Base-by-base conservation (phyloP, 2,888 invertebrate genomes). In the Xestia ashworthii region DNA sequence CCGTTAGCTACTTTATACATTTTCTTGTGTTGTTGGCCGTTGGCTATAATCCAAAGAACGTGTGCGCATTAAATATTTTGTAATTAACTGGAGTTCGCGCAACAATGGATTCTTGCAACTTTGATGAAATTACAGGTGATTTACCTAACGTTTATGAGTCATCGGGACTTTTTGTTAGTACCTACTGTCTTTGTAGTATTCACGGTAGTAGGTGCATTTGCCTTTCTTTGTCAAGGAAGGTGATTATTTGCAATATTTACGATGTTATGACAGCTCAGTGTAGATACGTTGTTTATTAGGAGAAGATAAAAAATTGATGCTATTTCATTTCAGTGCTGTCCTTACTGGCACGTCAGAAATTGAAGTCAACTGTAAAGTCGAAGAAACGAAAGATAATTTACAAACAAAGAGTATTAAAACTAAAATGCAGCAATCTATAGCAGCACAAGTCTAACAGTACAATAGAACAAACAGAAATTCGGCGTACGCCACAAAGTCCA, bases 41-140 rank as follows among this genome's bases (percentile, higher is more conserved):
- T 87, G 87, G 87, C 87, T 67, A 46, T 78, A 78, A 75, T 88
- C 87, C 88, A 88, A 81, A 58, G 66, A 77, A 79, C 88, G 81
- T 80, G 74, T 82, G 32, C 71, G 80, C 69, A 76, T 80, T 84
- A 82, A 78, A 84, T 87, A 81, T 83, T 85, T 82, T 79, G 81
- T 81, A 87, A 87, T 88, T 88, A 88, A 87, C 81, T 79, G 60
- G 73, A 85, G 69, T 87, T 85, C 76, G 71, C 80, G 81, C 80
- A 69, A 83, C 81, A 82, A 67, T 87, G 74, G 73, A 80, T 82
- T 82, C 77, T 73, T 74, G 81, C 85, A 85, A 82, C 53, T 55
- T 85, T 81, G 74, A 81, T 79, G 82, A 79, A 88, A 80, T 82
- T 80, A 76, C 78, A 79, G 64, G 78, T 80, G 77, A 79, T 83